phyloP scores from a whole-genome alignment of 2,113 vertebrate species.

The Anas platyrhynchos region DNA sequence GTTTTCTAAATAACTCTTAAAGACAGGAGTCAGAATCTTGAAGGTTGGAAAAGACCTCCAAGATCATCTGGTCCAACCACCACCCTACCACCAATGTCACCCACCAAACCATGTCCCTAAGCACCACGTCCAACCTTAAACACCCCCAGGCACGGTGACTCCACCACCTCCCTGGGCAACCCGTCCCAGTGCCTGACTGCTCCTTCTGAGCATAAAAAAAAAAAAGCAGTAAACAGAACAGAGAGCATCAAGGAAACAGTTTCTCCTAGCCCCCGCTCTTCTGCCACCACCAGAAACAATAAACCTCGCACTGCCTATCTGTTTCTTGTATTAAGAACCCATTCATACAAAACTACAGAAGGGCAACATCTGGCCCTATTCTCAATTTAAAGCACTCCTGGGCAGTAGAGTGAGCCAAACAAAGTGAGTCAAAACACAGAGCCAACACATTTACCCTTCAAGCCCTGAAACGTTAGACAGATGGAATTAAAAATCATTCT shows the following conservation, averaged over 20 bases:
- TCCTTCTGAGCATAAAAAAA: background rate
- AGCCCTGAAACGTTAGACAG: background rate
- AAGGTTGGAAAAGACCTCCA: too few relatives aligned
- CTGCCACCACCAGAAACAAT: background rate
- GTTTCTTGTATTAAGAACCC: background rate
- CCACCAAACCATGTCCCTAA: too few relatives aligned
- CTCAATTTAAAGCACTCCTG: background rate
- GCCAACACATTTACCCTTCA: background rate
- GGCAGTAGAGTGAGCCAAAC: background rate
- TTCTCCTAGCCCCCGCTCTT: background rate
- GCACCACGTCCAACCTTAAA: too few relatives aligned
- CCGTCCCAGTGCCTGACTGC: too few relatives aligned
- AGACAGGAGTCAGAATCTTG: background rate
- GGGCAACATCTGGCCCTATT: background rate
- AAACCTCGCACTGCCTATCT: background rate
- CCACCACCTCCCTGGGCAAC: too few relatives aligned
- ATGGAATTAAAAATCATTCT: background rate
- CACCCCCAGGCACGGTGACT: too few relatives aligned
- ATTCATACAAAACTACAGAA: background rate
- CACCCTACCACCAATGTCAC: too few relatives aligned
- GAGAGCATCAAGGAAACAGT: background rate
- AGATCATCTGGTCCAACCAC: too few relatives aligned
- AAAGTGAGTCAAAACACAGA: background rate
- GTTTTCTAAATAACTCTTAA: background rate
- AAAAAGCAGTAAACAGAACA: background rate